A percentile compares a stretch with the other conserved stretches of the same genome.
Conservation (phyloP, 1,140 invertebrate genomes). For the Formica exsecta region DNA sequence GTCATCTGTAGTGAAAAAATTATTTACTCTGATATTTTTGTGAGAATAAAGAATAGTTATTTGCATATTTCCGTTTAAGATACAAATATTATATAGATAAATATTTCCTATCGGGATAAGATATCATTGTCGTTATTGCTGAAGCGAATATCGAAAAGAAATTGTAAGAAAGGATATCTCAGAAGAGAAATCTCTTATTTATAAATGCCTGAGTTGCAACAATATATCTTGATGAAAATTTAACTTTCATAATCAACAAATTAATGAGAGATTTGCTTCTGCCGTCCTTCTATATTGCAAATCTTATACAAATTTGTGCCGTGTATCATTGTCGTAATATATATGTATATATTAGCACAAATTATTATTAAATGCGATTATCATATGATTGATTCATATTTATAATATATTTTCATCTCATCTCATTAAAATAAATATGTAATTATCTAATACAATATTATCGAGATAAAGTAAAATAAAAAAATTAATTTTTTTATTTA, state of each 20-base stretch:
- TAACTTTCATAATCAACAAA: slow-evolving; percentile 51
- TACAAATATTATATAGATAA: slow-evolving; percentile 21
- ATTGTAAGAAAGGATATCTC: slow-evolving; percentile 40
- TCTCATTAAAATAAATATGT: neutral
- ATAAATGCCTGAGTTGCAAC: slow-evolving; percentile 47
- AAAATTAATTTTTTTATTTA: neutral
- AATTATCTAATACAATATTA: slow-evolving; percentile 8
- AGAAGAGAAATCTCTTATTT: slow-evolving; percentile 45
- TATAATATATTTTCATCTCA: neutral
- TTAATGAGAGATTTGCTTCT: slow-evolving; percentile 69
- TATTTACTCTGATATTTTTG: neutral
- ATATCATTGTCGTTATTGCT: slow-evolving; percentile 27
- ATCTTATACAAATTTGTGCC: slow-evolving; percentile 63
- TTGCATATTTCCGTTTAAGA: neutral
- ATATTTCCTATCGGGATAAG: neutral
- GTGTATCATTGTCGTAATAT: slow-evolving; percentile 19
- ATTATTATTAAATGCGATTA: slow-evolving; percentile 27
- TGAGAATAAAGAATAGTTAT: slow-evolving; percentile 10
- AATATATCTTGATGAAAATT: slow-evolving; percentile 56
- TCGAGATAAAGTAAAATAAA: slow-evolving; percentile 5
- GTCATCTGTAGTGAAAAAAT: too few relatives aligned
- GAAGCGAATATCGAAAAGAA: slow-evolving; percentile 42
- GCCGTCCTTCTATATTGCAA: slow-evolving; percentile 68
- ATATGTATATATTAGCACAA: slow-evolving; percentile 22
- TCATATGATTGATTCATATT: neutral